A percentile compares a stretch with the other conserved stretches of the same genome.
Evolutionary conservation across 2,113 vertebrate genomes (phyloP).

Genomic region (Calypte anna): DNA sequence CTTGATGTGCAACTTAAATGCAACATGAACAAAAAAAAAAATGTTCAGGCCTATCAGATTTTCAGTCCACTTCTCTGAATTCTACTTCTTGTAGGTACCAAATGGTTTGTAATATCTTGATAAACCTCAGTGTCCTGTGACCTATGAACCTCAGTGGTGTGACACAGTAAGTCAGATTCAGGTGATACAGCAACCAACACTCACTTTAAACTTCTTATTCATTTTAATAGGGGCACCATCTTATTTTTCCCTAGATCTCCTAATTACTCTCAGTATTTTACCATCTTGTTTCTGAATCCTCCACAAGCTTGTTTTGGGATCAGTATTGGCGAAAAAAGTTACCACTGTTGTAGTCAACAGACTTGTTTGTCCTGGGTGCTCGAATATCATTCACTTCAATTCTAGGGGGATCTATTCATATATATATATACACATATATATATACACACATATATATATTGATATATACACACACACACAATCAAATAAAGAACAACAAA

Average conservation of each 20-base stretch:
- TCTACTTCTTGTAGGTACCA: not conserved
- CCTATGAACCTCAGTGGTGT: not conserved
- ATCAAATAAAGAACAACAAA: not conserved
- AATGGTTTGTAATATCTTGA: not conserved
- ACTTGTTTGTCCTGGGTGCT: not conserved
- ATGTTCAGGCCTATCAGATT: not conserved
- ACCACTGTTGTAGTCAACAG: not conserved
- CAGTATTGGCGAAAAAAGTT: not conserved
- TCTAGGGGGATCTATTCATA: not conserved
- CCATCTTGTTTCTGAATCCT: not conserved
- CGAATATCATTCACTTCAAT: not conserved
- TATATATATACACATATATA: too few species aligned
- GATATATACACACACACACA: fast-evolving
- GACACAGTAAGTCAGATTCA: not conserved
- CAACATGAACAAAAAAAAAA: not conserved
- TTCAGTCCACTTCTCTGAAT: not conserved
- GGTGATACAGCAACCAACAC: not conserved
- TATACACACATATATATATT: too few species aligned
- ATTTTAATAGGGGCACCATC: not conserved
- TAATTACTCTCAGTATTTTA: not conserved
- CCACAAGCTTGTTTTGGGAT: not conserved
- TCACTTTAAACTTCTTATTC: not conserved
- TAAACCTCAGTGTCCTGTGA: not conserved
- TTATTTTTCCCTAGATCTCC: not conserved
- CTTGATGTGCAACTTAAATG: not conserved